Evolutionary conservation across 2,113 vertebrate genomes (phyloP), one percentile per base, ranked within the genome.

Genomic region (Amblyopsis rosae): DNA sequence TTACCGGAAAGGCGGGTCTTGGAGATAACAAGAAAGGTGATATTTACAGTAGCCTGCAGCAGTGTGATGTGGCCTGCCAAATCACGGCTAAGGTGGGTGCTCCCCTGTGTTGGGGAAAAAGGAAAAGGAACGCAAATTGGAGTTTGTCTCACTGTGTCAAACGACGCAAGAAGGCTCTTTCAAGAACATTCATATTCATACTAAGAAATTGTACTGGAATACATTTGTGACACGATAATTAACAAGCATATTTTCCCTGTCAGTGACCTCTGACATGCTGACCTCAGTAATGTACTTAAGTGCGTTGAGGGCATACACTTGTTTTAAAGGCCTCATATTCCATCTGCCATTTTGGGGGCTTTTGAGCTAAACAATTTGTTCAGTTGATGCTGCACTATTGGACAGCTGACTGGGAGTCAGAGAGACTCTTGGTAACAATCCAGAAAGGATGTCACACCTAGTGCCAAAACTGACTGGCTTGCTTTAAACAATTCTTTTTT

Each of bases 11-110:
- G 91, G 88, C 88, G 81, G 82, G 88, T 91, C 86, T 77, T 83
- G 77, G 76, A 89, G 92, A 92, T 91, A 90, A 88, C 79, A 79
- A 87, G 92, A 91, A 93, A 93, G 90, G 86, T 86, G 92, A 93
- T 93, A 92, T 92, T 92, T 91, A 76, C 80, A 80, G 87, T 71
- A 55, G 84, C 85, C 84, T 70, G 72, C 62, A 76, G 81, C 70
- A 35, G 70, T 51, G 72, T 50, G 79, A 88, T 74, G 82, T 63
- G 76, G 12, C 75, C 84, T 76, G 79, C 79, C 70, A 81, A 81
- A 79, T 82, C 78, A 67, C 72, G 55, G 70, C 75, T 77, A 81
- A 90, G 88, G 84, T 89, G 81, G 76, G 75, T 67, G 41, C 15
- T 50, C 59, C 65, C 35, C 5, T 26, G 1, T 64, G 67, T 53